These are phyloP conservation scores for Caprella mutica DNA, from an alignment of 2,888 invertebrate species.

Conservation along the genomic window DNA sequence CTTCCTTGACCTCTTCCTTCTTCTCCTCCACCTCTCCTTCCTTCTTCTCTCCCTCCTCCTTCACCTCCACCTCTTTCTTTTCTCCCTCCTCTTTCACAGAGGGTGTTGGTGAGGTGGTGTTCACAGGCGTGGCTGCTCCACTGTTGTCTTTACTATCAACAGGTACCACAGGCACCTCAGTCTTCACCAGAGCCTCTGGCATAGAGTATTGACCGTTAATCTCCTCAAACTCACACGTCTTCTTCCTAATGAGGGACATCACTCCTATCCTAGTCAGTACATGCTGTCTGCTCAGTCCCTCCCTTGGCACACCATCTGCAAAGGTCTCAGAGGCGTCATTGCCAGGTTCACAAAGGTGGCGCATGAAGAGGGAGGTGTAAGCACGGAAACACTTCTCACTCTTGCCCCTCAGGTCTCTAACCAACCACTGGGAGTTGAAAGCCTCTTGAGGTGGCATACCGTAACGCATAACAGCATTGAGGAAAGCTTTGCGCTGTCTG, in stretches of 20 bases:
- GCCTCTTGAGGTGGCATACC: conserved; percentile 99
- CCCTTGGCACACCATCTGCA: conserved; percentile 95
- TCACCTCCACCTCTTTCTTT: conserved; percentile 13
- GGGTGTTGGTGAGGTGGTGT: conserved; percentile 17
- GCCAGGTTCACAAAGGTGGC: conserved; percentile 98
- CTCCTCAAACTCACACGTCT: conserved; percentile 84
- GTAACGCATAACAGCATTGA: conserved; percentile 98
- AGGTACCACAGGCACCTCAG: neutral
- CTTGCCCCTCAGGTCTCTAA: conserved; percentile 91
- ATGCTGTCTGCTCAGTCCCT: conserved; percentile 92
- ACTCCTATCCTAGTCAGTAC: conserved; percentile 95
- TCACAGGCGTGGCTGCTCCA: conserved; percentile 15
- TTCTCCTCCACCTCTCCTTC: conserved; percentile 37
- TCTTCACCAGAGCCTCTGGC: conserved; percentile 62
- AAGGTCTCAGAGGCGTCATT: conserved; percentile 95
- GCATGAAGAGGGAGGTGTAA: conserved; percentile 97
- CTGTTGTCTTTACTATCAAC: neutral
- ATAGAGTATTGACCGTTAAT: conserved; percentile 97
- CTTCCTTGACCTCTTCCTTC: conserved; percentile 35
- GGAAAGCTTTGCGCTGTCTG: conserved; percentile 92
- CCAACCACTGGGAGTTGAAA: conserved; percentile 98
- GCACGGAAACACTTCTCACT: conserved; percentile 97
- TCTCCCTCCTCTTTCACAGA: conserved; percentile 28
- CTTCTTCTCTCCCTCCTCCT: conserved; percentile 35
- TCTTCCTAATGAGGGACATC: conserved; percentile 96